These are phyloP conservation scores for Clostera curtula DNA, from an alignment of 2,888 invertebrate genomes.

Conservation along the genomic window DNA sequence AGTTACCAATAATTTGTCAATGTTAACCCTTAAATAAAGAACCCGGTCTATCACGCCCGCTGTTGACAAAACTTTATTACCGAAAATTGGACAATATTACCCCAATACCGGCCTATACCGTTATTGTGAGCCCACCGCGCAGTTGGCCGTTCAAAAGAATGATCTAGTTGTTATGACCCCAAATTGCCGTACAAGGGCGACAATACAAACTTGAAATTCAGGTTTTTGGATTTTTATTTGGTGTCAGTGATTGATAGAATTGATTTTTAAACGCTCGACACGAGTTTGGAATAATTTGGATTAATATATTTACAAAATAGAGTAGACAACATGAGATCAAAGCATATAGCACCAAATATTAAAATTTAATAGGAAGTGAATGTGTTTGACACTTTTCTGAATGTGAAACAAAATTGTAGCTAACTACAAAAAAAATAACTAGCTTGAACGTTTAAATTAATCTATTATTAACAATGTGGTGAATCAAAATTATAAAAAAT, in stretches of 20 bases:
- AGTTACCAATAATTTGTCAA: constrained; percentile 63
- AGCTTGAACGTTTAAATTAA: too few species aligned
- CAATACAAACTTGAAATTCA: constrained; percentile 58
- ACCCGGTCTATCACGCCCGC: constrained; percentile 49
- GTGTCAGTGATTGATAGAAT: constrained; percentile 11
- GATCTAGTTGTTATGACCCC: constrained; percentile 68
- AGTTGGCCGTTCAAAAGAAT: constrained; percentile 44
- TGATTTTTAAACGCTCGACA: constrained; percentile 18
- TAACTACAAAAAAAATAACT: too few species aligned
- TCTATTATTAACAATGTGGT: too few species aligned
- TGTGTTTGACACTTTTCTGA: too few species aligned
- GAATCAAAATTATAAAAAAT: too few species aligned
- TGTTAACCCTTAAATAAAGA: constrained; percentile 48
- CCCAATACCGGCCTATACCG: constrained; percentile 54
- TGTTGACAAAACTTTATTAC: constrained; percentile 75
- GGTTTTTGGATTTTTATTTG: constrained; percentile 43
- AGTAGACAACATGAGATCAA: too few species aligned
- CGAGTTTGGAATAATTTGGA: constrained; percentile 21
- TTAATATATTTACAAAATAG: constrained; percentile 10
- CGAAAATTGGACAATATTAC: constrained; percentile 71
- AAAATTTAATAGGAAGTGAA: too few species aligned
- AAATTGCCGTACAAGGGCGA: constrained; percentile 37
- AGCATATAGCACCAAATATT: too few species aligned
- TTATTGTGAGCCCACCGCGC: constrained; percentile 55
- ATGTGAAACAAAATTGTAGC: too few species aligned